Conservation (phyloP, 2,113 vertebrate species). For the pig (Sus scrofa) region T2T-Sscrofa CM000813.6:96819501-96820000, state of each 20-base stretch:
- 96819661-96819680: background rate
- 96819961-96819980: background rate
- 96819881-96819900: background rate
- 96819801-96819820: background rate
- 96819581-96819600: background rate
- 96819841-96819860: background rate
- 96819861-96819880: background rate
- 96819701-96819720: background rate
- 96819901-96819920: background rate
- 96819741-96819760: background rate
- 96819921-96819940: background rate
- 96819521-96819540: background rate
- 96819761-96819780: background rate
- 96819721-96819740: background rate
- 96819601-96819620: conserved; percentile 34
- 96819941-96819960: background rate
- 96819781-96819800: too few species aligned
- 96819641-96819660: background rate
- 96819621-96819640: background rate
- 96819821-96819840: background rate
- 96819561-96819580: background rate
- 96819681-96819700: background rate
- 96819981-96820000: background rate
- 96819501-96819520: background rate
- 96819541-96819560: background rate